Evolutionary conservation across 1,140 invertebrate genomes (phyloP), one percentile per base, ranked within the genome.

Genomic region (Cotesia typhae): DNA sequence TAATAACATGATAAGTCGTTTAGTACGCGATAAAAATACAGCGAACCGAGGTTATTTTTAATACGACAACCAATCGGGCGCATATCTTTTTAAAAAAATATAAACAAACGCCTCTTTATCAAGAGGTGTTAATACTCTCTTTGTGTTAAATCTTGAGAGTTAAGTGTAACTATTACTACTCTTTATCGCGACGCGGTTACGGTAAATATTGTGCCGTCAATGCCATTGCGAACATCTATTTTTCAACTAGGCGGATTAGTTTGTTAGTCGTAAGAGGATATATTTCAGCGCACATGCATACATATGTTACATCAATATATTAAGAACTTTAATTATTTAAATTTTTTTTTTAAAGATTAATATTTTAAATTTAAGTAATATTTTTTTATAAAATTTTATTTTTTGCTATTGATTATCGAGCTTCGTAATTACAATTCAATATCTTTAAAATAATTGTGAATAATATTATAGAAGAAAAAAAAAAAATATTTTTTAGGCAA

Each of bases 31-130:
- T 36, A 41, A 72, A 68, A 17, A 67, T 73, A 52, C 59, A 75
- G 80, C 79, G 79, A 80, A 83, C 85, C 86, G 84, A 87, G 86
- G 86, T 87, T 87, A 87, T 87, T 87, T 87, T 87, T 87, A 87
- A 87, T 87, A 87, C 85, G 83, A 86, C 86, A 83, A 86, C 86
- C 86, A 85, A 87, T 87, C 86, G 86, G 86, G 82, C 79, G 79
- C 78, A 79, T 74, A 67, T 67, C 17, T 67, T 70, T 67, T 63
- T 35, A 67, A 59, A 52, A 17, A 28, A 28, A 28, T 28, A 28
- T 28, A 28, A 28, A 28, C 28, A 20, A 65, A 70, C 20, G 41
- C 37, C n/a, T 61, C 20, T 20, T 38, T 14, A 55, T 55, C 4
- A 41, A 20, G 36, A 28, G 12, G 17, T 66, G 64, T 47, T 47